Percentiles rank a stretch among this genome's conserved stretches.
Evolutionary conservation across 2,888 invertebrate genomes (phyloP).

Genomic region (Flexamia atlantica): DNA sequence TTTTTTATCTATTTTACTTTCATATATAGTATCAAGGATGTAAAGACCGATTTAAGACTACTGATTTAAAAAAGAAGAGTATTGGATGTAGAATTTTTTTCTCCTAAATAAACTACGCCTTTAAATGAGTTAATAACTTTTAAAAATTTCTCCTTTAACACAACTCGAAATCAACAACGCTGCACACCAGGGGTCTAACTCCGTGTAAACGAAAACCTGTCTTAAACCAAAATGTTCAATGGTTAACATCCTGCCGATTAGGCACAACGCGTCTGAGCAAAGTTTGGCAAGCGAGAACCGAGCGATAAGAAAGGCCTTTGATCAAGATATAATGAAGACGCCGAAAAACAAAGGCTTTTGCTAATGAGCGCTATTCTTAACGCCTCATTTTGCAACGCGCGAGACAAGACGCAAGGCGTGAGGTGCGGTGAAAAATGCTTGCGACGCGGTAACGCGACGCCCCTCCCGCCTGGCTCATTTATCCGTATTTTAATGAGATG

Average conservation of each 20-base stretch:
- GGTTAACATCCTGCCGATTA: not conserved
- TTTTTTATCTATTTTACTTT: too few relatives aligned
- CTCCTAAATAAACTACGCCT: too few relatives aligned
- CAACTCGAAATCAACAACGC: too few relatives aligned
- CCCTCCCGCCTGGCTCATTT: constrained; percentile 11
- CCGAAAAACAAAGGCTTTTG: constrained; percentile 52
- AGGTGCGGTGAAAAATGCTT: constrained; percentile 41
- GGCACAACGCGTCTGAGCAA: not conserved
- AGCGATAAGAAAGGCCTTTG: constrained; percentile 56
- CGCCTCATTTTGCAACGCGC: constrained; percentile 35
- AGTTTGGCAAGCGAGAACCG: constrained; percentile 5
- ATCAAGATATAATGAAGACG: constrained; percentile 56
- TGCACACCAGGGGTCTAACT: too few relatives aligned
- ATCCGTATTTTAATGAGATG: constrained; percentile 45
- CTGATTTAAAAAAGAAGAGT: too few relatives aligned
- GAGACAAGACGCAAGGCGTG: constrained; percentile 2
- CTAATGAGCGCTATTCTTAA: constrained; percentile 58
- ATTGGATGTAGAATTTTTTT: too few relatives aligned
- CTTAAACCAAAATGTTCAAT: not conserved
- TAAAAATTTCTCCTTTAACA: too few relatives aligned
- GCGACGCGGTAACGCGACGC: constrained; percentile 38
- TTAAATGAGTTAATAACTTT: too few relatives aligned
- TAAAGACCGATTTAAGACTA: too few relatives aligned
- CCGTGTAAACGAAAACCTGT: not conserved
- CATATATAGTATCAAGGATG: too few relatives aligned